These are phyloP conservation scores for Cervus canadensis DNA, from an alignment of 2,113 vertebrate species.

Conservation along the genomic window DNA sequence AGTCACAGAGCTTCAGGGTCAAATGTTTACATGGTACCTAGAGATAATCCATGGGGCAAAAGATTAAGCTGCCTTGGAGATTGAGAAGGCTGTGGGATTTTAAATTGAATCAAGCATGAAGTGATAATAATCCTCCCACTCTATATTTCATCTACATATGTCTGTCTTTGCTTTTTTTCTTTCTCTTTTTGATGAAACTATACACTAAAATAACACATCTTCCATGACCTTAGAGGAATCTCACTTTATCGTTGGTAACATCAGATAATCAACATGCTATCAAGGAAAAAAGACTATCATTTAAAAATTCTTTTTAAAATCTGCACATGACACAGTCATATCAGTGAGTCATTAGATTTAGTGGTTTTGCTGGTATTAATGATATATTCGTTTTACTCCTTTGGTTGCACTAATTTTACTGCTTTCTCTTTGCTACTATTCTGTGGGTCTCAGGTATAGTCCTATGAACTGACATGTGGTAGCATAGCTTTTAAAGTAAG, in stretches of 20 bases:
- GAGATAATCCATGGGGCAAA: background rate
- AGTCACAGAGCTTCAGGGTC: background rate
- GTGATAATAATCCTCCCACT: background rate
- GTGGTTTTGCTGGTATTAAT: background rate
- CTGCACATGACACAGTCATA: background rate
- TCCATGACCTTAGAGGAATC: background rate
- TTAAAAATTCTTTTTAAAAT: background rate
- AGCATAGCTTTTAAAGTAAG: background rate
- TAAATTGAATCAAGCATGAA: background rate
- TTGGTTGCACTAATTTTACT: background rate
- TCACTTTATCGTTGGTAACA: background rate
- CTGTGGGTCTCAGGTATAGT: background rate
- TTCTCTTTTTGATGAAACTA: background rate
- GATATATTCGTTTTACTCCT: background rate
- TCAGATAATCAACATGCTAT: background rate
- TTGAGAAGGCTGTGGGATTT: background rate
- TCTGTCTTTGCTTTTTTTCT: background rate
- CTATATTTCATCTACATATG: background rate
- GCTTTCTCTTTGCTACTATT: background rate
- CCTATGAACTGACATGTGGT: background rate
- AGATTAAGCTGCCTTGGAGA: background rate
- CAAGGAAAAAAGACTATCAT: background rate
- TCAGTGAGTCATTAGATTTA: background rate
- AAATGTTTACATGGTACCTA: background rate
- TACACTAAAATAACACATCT: background rate